These are phyloP conservation scores for Dynastes hyllus DNA, from an alignment of 2,888 invertebrate genomes.

Conservation along the genomic window DNA sequence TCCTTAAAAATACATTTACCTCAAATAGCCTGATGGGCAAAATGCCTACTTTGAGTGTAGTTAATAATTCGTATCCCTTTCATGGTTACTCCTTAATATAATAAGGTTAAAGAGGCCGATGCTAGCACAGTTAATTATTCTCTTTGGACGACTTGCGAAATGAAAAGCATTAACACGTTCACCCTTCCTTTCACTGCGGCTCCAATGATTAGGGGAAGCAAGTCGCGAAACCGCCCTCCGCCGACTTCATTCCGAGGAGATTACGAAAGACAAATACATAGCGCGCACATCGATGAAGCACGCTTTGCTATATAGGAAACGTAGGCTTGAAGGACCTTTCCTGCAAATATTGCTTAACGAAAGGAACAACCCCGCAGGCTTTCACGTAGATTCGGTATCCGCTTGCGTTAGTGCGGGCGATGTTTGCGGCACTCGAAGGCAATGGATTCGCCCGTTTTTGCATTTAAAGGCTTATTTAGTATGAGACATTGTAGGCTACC, in stretches of 20 bases:
- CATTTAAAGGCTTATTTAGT: conserved; percentile 11
- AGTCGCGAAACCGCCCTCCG: conserved; percentile 22
- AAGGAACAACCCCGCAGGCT: conserved; percentile 14
- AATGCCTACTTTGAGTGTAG: conserved; percentile 9
- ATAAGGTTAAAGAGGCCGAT: conserved; percentile 45
- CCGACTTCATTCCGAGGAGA: conserved; percentile 23
- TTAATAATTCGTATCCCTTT: conserved; percentile 40
- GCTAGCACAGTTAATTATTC: conserved; percentile 45
- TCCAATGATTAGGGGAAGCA: conserved; percentile 31
- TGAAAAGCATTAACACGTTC: conserved; percentile 44
- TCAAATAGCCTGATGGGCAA: not conserved
- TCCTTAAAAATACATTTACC: not conserved
- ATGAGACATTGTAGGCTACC: not conserved
- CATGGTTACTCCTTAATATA: conserved; percentile 37
- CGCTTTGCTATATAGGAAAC: not conserved
- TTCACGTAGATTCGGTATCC: conserved; percentile 11
- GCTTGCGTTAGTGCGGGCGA: conserved; percentile 19
- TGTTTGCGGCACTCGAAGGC: conserved; percentile 14
- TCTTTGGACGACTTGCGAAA: conserved; percentile 46
- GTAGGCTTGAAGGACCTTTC: conserved; percentile 6
- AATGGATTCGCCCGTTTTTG: conserved; percentile 8
- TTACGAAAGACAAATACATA: conserved; percentile 11
- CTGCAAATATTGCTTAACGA: conserved; percentile 23
- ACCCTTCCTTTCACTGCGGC: conserved; percentile 35
- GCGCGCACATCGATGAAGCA: not conserved